phyloP scores from a whole-genome alignment of 2,888 invertebrate species.

The Caenorhabditis sp. region DNA sequence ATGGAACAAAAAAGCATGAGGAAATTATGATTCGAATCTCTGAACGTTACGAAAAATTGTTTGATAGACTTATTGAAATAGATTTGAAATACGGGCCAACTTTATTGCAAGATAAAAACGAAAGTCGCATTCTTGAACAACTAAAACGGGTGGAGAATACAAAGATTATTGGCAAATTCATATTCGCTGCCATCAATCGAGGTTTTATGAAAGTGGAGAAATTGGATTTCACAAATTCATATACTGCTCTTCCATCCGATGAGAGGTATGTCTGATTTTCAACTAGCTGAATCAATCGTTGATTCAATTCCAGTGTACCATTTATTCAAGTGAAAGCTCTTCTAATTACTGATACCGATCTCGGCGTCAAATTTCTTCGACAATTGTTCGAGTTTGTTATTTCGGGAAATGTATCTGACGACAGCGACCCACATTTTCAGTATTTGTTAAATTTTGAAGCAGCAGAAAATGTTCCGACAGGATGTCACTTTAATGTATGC shows the following conservation, averaged over 20 bases:
- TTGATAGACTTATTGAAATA: background rate
- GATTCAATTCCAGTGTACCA: background rate
- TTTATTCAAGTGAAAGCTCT: background rate
- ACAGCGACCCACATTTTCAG: background rate
- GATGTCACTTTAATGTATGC: constrained; percentile 18
- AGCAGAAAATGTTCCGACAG: constrained; percentile 13
- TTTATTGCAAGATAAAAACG: background rate
- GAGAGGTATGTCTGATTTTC: background rate
- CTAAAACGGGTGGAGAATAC: background rate
- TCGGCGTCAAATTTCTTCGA: background rate
- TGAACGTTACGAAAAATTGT: constrained; percentile 4
- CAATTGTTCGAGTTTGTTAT: background rate
- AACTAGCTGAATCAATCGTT: background rate
- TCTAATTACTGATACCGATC: background rate
- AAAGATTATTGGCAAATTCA: background rate
- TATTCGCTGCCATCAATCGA: constrained; percentile 5
- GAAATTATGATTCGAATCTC: constrained; percentile 8
- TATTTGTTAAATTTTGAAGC: constrained; percentile 26
- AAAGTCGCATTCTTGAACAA: too few species aligned
- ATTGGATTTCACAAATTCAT: constrained; percentile 1
- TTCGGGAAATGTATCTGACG: background rate
- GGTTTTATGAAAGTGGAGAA: background rate
- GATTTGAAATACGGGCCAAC: constrained; percentile 5
- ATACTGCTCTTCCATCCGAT: too few species aligned
- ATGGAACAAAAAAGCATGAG: constrained; percentile 2